Conservation (phyloP, 2,888 invertebrate species). For the Sphecodes monilicornis region DNA sequence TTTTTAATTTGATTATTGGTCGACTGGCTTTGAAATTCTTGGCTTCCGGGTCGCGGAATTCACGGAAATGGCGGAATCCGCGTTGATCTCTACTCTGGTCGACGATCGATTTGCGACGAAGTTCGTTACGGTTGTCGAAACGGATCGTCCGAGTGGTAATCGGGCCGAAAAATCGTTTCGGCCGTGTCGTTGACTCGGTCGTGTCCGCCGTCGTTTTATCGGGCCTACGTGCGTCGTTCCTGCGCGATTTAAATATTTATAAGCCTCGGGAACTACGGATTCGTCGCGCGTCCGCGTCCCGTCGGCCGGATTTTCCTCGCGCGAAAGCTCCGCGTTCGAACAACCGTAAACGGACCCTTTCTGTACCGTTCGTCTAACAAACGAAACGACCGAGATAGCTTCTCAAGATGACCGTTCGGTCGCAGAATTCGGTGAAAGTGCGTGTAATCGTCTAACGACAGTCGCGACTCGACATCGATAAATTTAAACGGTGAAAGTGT, state of each 20-base stretch:
- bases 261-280: slow-evolving; percentile 23
- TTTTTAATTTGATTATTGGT: neutral
- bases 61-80: neutral
- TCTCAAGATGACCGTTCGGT: too few species aligned
- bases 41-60: slow-evolving; percentile 10
- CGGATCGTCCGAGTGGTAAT: neutral
- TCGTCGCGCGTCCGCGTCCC: slow-evolving; percentile 7
- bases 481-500: slow-evolving; percentile 31
- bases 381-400: neutral
- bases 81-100: too few species aligned
- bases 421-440: slow-evolving; percentile 31
- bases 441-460: neutral
- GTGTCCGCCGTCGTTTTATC: slow-evolving; percentile 1
- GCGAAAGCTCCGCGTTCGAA: neutral
- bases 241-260: slow-evolving; percentile 52
- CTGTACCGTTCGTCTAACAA: neutral
- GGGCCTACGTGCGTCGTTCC: slow-evolving; percentile 2
- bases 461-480: slow-evolving; percentile 8
- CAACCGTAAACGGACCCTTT: slow-evolving; percentile 3
- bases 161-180: slow-evolving; percentile 8
- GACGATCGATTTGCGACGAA: neutral
- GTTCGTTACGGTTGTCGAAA: neutral
- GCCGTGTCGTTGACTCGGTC: slow-evolving; percentile 41
- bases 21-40: slow-evolving; percentile 24
- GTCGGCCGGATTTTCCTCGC: slow-evolving; percentile 17